Conservation (phyloP, 2,888 invertebrate genomes). For the Slavum lentiscoides region DNA sequence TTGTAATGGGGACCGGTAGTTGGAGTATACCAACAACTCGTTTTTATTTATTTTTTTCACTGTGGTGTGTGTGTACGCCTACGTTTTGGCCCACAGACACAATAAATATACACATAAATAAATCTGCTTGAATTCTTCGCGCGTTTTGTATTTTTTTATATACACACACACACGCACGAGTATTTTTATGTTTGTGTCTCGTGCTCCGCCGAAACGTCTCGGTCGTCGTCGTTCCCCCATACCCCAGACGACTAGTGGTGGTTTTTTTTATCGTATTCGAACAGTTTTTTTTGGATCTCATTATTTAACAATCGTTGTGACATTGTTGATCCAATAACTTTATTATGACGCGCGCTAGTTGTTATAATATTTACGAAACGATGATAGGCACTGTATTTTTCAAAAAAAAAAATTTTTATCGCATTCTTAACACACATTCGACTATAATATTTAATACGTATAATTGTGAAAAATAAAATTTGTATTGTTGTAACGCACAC, state of each 20-base stretch:
- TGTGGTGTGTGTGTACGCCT: slow-evolving; percentile 12
- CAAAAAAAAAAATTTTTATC: too few species aligned
- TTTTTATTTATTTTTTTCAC: neutral
- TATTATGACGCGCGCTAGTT: too few species aligned
- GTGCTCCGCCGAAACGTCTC: slow-evolving; percentile 1
- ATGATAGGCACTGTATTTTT: too few species aligned
- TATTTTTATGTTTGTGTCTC: neutral
- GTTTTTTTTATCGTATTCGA: neutral
- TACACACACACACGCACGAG: neutral
- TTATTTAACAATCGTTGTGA: neutral
- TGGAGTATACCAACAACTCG: neutral
- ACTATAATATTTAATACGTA: too few species aligned
- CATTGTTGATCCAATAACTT: neutral
- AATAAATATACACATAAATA: slow-evolving; percentile 22
- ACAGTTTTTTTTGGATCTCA: neutral
- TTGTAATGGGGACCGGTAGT: too few species aligned
- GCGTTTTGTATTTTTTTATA: slow-evolving; percentile 8
- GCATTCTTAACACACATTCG: too few species aligned
- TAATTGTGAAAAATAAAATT: too few species aligned
- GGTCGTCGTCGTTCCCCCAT: neutral
- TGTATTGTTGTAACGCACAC: too few species aligned
- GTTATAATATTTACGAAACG: too few species aligned
- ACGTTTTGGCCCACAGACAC: slow-evolving; percentile 51
- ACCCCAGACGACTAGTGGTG: neutral
- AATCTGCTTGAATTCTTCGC: slow-evolving; percentile 20